Base-by-base conservation (phyloP, 2,888 invertebrate genomes). In the Standfussiana lucernea region DNA sequence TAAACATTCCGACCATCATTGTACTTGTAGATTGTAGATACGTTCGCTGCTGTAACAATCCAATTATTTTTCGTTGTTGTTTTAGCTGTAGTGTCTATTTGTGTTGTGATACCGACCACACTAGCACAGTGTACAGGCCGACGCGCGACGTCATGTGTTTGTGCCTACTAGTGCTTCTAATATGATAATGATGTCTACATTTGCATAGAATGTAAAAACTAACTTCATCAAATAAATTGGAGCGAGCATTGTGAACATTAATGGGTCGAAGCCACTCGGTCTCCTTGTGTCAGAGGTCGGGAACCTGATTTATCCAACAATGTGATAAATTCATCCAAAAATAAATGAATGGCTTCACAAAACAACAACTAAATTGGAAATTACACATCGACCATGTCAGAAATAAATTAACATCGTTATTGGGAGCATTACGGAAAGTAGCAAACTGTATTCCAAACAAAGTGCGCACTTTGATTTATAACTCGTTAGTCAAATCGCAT, bases 1-100 rank as follows among this genome's bases (percentile, higher is more conserved):
- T 86, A 86, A 86, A 82, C 76, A 82, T 75, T 72, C 70, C 64
- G 68, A 77, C 28, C 79, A 75, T 69, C 73, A 72, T 61, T 75
- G 77, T 86, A 65, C 74, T 59, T 72, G 65, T 50, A 79, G 50
- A 74, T 59, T 70, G 67, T 45, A 79, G 62, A 74, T 72, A 68
- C 74, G 73, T 53, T 53, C 68, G 40, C 72, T 45, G 79, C 59
- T 74, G 42, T 65, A 72, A 80, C 80, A 74, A 83, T 74, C 74
- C 28, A 42, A 80, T 83, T 83, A 80, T 77, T 77, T 69, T 71
- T 82, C 67, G 74, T 66, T 72, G 69, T 80, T 83, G 80, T 80
- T 62, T 64, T 45, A 69, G 65, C 65, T 66, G 72, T n/a, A 8
- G 69, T n/a, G 62, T 59, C 75, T 82, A 64, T 82, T 71, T 67